These are phyloP conservation scores for Engystomops pustulosus DNA, from an alignment of 2,113 vertebrate species.

Conservation along the genomic window DNA sequence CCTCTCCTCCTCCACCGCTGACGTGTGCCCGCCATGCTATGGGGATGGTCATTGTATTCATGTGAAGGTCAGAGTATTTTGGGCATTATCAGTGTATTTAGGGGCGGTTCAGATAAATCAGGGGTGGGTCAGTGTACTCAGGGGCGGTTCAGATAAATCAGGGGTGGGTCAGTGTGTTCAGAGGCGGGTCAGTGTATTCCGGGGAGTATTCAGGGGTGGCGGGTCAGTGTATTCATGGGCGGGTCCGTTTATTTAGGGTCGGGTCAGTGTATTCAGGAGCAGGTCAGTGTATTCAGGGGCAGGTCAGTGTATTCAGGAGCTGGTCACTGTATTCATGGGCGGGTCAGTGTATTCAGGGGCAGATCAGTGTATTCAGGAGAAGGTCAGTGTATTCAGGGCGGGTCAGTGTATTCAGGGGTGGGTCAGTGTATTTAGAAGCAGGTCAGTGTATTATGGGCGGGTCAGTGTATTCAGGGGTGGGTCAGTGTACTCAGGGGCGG, in stretches of 20 bases:
- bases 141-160: no score
- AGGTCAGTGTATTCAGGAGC: background rate
- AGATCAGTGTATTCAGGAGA: background rate
- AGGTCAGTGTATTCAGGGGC: background rate
- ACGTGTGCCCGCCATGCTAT: no score
- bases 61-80: no score
- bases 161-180: background rate
- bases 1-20: no score
- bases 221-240: background rate
- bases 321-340: background rate
- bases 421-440: background rate
- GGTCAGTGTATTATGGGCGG: background rate
- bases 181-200: background rate
- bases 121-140: background rate
- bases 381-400: background rate
- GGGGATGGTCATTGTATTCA: background rate
- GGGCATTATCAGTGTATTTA: no score
- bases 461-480: background rate
- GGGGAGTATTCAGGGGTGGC: no score
- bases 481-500: background rate
- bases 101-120: background rate
- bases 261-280: background rate
- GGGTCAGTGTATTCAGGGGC: background rate
- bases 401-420: background rate
- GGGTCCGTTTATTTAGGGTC: background rate